These are phyloP conservation scores for Athalia cordata DNA, from an alignment of 2,888 invertebrate genomes.

Conservation along the genomic window DNA sequence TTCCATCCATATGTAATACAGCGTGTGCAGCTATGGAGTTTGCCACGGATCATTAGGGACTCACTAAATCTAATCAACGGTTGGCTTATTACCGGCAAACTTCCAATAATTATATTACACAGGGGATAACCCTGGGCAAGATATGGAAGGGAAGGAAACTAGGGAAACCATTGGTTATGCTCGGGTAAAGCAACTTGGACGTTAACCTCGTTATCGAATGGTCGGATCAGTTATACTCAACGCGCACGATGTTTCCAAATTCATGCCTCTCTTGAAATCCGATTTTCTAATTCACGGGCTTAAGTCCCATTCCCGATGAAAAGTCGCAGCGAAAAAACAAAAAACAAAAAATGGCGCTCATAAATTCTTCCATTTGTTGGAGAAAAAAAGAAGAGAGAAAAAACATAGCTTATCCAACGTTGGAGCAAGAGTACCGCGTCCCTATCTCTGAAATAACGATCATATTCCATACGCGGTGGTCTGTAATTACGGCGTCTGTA, in stretches of 20 bases:
- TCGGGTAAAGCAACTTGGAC: slow-evolving; percentile 30
- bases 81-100: slow-evolving; percentile 63
- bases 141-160: slow-evolving; percentile 5
- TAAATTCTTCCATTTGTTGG: no score
- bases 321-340: no score
- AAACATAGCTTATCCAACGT: no score
- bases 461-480: not conserved
- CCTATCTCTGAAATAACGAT: no score
- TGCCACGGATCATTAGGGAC: slow-evolving; percentile 42
- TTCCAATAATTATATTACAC: slow-evolving; percentile 66
- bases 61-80: slow-evolving; percentile 45
- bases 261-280: not conserved
- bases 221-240: not conserved
- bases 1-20: not conserved
- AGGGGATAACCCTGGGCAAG: slow-evolving; percentile 46
- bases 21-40: not conserved
- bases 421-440: no score
- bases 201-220: slow-evolving; percentile 31
- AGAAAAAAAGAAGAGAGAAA: no score
- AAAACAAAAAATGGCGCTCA: no score
- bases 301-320: not conserved
- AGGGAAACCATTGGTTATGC: slow-evolving; percentile 29
- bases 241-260: slow-evolving; percentile 3
- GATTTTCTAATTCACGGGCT: not conserved
- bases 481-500: not conserved